A percentile compares a stretch with the other conserved stretches of the same genome.
Conservation (phyloP, 2,888 invertebrate genomes). For the Sesamia inferens region DNA sequence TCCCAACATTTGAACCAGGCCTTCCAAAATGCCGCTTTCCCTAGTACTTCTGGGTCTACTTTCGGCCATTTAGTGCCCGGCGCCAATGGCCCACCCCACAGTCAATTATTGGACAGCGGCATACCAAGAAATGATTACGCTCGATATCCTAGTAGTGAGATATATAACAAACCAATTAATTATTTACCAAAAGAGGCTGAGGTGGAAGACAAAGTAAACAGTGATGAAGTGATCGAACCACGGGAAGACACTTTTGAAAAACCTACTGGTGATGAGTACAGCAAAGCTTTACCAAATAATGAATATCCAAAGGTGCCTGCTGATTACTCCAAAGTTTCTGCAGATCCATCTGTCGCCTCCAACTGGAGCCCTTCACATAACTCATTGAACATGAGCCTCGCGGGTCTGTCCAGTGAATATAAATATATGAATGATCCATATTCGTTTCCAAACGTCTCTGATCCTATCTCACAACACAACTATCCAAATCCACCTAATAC, state of each 20-base stretch:
- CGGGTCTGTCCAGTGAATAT: constrained; percentile 86
- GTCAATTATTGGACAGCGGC: constrained; percentile 87
- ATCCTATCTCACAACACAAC: constrained; percentile 85
- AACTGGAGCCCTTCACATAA: constrained; percentile 89
- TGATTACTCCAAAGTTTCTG: constrained; percentile 86
- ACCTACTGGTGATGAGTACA: constrained; percentile 80
- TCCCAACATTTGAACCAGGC: constrained; percentile 90
- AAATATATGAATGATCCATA: constrained; percentile 89
- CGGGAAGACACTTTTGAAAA: constrained; percentile 84
- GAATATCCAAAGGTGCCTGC: constrained; percentile 91
- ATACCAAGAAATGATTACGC: constrained; percentile 87
- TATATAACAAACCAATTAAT: constrained; percentile 84
- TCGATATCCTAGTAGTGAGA: constrained; percentile 82
- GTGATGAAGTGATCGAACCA: constrained; percentile 83
- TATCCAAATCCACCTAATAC: constrained; percentile 85
- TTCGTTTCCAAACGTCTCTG: constrained; percentile 84
- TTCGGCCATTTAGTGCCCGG: constrained; percentile 88
- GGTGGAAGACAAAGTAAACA: constrained; percentile 81
- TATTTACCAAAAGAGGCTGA: constrained; percentile 86
- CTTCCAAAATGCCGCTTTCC: constrained; percentile 88
- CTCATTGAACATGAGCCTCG: constrained; percentile 86
- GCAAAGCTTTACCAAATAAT: constrained; percentile 83
- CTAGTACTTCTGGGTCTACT: constrained; percentile 85
- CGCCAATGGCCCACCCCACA: constrained; percentile 85
- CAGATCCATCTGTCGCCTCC: constrained; percentile 87